Evolutionary conservation across 2,888 invertebrate species (phyloP).

Genomic region (Seira sanloemensis): DNA sequence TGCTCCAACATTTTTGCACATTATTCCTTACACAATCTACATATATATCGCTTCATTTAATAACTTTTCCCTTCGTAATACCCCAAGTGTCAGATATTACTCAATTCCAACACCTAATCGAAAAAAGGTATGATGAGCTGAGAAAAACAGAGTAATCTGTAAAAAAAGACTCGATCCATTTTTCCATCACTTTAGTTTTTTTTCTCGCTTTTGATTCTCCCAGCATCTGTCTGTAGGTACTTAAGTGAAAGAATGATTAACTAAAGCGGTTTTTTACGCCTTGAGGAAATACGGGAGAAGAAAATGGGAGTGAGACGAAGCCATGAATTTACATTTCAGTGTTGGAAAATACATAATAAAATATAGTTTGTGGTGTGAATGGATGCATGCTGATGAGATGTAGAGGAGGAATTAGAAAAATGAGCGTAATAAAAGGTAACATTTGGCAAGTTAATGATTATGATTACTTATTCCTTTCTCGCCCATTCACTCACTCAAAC

Average conservation of each 20-base stretch:
- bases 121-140: no score
- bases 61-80: no score
- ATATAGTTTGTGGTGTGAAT: slow-evolving; percentile 17
- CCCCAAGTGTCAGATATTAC: no score
- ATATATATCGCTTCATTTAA: no score
- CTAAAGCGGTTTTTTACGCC: slow-evolving; percentile 48
- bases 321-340: not conserved
- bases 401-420: slow-evolving; percentile 48
- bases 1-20: no score
- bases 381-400: slow-evolving; percentile 42
- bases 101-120: no score
- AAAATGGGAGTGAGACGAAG: slow-evolving; percentile 13
- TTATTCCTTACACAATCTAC: no score
- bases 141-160: no score
- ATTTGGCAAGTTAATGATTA: slow-evolving; percentile 60
- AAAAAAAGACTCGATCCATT: no score
- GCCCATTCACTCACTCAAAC: slow-evolving; percentile 10
- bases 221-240: no score
- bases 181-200: no score
- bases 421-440: slow-evolving; percentile 58
- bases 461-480: slow-evolving; percentile 46
- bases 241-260: slow-evolving; percentile 59
- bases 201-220: not conserved
- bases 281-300: slow-evolving; percentile 32
- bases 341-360: not conserved